Evolutionary conservation across 2,797 vertebrate species (phyloP).

Genomic region (Pteropus rufus): DNA sequence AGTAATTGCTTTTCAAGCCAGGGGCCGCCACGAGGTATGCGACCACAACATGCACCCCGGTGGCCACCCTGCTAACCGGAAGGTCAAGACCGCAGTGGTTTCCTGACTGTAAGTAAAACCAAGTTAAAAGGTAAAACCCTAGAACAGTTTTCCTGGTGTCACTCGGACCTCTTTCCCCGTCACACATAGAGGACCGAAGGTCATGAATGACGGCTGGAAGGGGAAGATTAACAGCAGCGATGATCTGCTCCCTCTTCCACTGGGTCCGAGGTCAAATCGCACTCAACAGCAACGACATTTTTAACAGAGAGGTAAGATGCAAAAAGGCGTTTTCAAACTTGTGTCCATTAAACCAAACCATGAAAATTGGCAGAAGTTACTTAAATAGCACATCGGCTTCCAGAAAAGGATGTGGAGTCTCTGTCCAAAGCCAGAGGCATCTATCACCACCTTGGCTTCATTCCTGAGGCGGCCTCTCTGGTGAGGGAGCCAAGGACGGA

Average conservation of each 20-base stretch:
- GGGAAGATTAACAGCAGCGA: slow-evolving; percentile 63
- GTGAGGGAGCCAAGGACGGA: not conserved
- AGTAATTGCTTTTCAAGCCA: not conserved
- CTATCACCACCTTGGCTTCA: not conserved
- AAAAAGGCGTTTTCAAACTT: slow-evolving; percentile 38
- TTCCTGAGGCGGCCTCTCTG: not conserved
- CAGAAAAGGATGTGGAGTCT: not conserved
- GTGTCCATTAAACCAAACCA: not conserved
- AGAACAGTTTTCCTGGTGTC: not conserved
- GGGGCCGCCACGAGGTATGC: not conserved
- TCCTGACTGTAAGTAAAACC: not conserved
- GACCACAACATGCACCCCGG: not conserved
- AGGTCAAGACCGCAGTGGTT: not conserved
- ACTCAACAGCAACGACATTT: slow-evolving; percentile 51
- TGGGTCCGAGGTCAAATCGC: slow-evolving; percentile 51
- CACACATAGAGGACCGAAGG: not conserved
- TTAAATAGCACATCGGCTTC: not conserved
- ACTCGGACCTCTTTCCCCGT: not conserved
- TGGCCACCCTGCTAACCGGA: not conserved
- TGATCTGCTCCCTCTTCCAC: slow-evolving; percentile 69
- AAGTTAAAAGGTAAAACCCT: not conserved
- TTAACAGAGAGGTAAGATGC: not conserved
- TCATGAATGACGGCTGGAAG: not conserved
- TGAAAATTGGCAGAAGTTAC: not conserved
- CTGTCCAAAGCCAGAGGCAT: not conserved